Evolutionary conservation across 2,113 vertebrate genomes (phyloP).

Genomic region (Serinus canaria): DNA sequence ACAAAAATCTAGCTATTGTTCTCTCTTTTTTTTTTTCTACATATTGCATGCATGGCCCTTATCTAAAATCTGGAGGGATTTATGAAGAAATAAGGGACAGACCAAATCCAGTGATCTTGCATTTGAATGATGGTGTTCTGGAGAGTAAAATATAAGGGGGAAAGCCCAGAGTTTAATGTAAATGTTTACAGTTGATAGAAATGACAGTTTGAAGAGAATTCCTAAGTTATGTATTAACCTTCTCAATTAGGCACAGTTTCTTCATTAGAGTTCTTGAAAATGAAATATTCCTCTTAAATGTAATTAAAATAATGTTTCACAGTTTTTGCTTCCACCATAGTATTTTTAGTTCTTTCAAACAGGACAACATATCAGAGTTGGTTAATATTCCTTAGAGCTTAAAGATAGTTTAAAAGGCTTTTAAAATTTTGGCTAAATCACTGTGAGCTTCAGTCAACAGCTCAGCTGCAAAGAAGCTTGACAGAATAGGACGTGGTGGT

Average conservation of each 20-base stretch:
- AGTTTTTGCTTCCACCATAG: neutral
- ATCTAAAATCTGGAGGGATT: neutral
- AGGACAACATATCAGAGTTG: neutral
- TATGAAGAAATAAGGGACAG: neutral
- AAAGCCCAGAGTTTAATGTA: neutral
- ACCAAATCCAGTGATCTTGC: neutral
- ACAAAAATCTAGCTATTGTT: neutral
- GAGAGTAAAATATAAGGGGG: neutral
- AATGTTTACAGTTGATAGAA: neutral
- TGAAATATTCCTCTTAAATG: neutral
- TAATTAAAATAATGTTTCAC: neutral
- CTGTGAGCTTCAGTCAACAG: neutral
- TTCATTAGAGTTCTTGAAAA: neutral
- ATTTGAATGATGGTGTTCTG: neutral
- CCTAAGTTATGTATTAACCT: neutral
- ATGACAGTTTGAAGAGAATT: neutral
- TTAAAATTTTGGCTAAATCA: neutral
- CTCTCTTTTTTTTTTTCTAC: neutral
- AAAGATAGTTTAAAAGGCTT: neutral
- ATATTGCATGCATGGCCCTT: neutral
- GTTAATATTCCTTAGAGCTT: neutral
- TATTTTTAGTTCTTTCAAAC: neutral
- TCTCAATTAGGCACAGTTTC: neutral
- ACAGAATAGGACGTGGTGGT: fast-evolving
- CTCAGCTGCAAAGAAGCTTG: neutral